Evolutionary conservation across 2,888 invertebrate genomes (phyloP), one percentile per base, ranked within the genome.

Genomic region (Ernsta delagoae): DNA sequence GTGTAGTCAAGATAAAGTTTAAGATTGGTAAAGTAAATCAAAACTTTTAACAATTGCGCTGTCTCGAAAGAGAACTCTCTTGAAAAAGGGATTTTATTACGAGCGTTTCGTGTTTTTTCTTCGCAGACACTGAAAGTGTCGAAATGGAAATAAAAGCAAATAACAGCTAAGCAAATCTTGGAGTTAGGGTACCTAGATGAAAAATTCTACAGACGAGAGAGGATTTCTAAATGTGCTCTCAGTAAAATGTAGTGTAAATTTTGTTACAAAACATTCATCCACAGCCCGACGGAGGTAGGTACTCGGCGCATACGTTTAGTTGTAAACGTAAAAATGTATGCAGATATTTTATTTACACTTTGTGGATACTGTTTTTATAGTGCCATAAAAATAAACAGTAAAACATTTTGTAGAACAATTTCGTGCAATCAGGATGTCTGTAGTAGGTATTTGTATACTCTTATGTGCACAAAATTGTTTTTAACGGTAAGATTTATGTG

Each of bases 101-200:
- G 11, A 53, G 11, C 24, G 11, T 61, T 16, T 53, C 39, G n/a
- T 53, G 39, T 16, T 53, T 50, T 53, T 53, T 53, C 39, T 62
- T 57, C 60, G 53, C 66, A 70, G 67, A 62, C 62, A 34, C 39
- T 53, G 24, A 39, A 53, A 53, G 50, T 62, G 62, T 62, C 11
- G 50, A 16, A 50, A 53, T 53, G 36, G 36, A 62, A 62, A 62
- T 62, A 62, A 62, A 62, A 62, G 39, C 5, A 62, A 57, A 57
- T 36, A 36, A 57, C 57, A 34, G 9, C 36, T 34, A 48, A 50
- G 36, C 50, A 53, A 53, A 36, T 53, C 39, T 11, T 12, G 59
- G 50, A 9, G 50, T 16, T 62, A 53, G 8, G 62, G 45, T n/a
- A n/a, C n/a, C n/a, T 48, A 41, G 41, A 59, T 59, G 53, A 62